These are phyloP conservation scores for Epizoanthus fatuus DNA, from an alignment of 92 coral and sea anemone species.

Conservation along the genomic window DNA sequence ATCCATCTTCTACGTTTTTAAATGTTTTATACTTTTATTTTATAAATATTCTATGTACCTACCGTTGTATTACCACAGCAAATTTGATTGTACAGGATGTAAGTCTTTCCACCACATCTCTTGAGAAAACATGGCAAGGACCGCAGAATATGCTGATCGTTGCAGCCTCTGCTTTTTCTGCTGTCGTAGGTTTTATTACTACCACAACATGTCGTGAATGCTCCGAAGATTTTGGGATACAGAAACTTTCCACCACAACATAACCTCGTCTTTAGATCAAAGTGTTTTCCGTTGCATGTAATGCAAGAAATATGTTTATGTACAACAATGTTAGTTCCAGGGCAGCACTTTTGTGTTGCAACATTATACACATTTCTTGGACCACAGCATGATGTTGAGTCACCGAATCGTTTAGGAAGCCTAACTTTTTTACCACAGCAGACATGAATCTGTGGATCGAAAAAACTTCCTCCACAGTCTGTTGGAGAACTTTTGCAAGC, in stretches of 20 bases:
- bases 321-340: background rate
- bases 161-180: background rate
- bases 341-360: background rate
- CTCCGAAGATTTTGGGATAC: background rate
- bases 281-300: background rate
- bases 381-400: background rate
- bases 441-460: background rate
- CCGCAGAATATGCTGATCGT: background rate
- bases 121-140: background rate
- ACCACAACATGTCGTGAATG: background rate
- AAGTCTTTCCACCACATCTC: background rate
- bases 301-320: background rate
- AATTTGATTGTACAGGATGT: background rate
- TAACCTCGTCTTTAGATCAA: background rate
- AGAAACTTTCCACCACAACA: background rate
- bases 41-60: background rate
- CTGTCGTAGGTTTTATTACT: background rate
- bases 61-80: slow-evolving; percentile 11
- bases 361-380: background rate
- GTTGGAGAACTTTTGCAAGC: background rate
- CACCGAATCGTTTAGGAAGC: background rate
- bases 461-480: background rate
- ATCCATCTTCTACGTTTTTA: no score
- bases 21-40: no score
- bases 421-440: background rate